Evolutionary conservation across 2,797 vertebrate species (phyloP).

Genomic region (Silurus lanzhouensis): DNA sequence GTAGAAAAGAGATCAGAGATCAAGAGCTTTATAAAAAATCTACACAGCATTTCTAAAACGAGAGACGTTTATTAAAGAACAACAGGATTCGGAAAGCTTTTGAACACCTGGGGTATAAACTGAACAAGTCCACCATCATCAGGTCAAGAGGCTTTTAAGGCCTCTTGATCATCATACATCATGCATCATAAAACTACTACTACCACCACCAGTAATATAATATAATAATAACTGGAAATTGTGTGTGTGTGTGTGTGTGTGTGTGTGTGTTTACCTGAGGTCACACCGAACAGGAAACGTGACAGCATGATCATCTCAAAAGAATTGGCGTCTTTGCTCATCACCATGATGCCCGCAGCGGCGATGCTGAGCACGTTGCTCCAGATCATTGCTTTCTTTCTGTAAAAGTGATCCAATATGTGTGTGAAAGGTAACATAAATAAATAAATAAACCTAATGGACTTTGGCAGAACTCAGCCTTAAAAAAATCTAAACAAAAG

Average conservation of each 20-base stretch:
- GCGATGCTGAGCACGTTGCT: constrained; percentile 68
- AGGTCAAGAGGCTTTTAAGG: not conserved
- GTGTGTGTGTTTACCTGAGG: constrained; percentile 68
- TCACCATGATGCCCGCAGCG: constrained; percentile 71
- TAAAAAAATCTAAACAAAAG: too few species aligned
- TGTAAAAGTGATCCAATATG: constrained; percentile 52
- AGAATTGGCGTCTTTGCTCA: constrained; percentile 72
- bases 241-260: too few species aligned
- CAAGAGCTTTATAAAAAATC: not conserved
- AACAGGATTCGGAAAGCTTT: not conserved
- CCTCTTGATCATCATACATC: too few species aligned
- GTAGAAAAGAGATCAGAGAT: not conserved
- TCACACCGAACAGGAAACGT: constrained; percentile 75
- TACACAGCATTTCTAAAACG: not conserved
- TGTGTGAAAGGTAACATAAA: not conserved
- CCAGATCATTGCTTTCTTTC: constrained; percentile 76
- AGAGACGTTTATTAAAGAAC: not conserved
- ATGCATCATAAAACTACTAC: not conserved
- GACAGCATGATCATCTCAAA: constrained; percentile 84
- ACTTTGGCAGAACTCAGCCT: not conserved
- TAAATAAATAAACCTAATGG: too few species aligned
- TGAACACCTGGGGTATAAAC: not conserved
- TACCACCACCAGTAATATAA: too few species aligned
- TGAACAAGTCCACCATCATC: not conserved
- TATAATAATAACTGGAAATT: too few species aligned